phyloP scores from a whole-genome alignment of 2,113 vertebrate genomes.

The Labeo catla region DNA sequence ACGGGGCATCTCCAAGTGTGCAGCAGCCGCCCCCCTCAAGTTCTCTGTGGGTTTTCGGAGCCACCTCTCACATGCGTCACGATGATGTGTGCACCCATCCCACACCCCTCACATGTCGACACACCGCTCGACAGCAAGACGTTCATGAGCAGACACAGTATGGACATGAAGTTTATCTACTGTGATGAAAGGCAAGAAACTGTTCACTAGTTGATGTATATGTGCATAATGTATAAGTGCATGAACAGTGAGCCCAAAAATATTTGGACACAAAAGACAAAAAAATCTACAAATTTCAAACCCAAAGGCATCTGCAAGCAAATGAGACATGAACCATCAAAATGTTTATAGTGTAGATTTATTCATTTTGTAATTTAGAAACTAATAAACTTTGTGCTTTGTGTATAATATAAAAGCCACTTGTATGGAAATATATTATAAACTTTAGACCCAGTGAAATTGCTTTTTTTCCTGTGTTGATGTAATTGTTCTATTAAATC shows the following conservation, averaged over 20 bases:
- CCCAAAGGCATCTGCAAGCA: neutral
- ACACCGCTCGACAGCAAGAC: conserved; percentile 90
- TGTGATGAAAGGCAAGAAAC: conserved; percentile 89
- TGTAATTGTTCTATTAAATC: neutral
- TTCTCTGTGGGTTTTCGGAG: conserved; percentile 80
- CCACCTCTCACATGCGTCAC: conserved; percentile 85
- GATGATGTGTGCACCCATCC: conserved; percentile 92
- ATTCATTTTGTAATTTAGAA: too few species aligned
- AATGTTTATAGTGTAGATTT: too few species aligned
- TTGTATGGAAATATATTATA: too few species aligned
- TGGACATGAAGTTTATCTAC: conserved; percentile 97
- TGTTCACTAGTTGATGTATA: neutral
- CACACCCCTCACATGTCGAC: conserved; percentile 86
- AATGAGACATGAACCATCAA: neutral
- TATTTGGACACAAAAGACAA: neutral
- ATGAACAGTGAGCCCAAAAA: neutral
- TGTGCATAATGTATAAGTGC: neutral
- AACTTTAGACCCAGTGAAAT: too few species aligned
- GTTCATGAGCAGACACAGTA: conserved; percentile 94
- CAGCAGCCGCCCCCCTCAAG: conserved; percentile 72
- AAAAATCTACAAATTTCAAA: neutral
- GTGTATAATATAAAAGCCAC: too few species aligned
- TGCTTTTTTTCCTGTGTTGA: neutral
- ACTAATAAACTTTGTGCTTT: too few species aligned
- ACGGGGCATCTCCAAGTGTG: conserved; percentile 86